Percentiles rank a stretch among this genome's conserved stretches.
phyloP scores from a whole-genome alignment of 1,140 invertebrate species.

The Oryctes rhinoceros region DNA sequence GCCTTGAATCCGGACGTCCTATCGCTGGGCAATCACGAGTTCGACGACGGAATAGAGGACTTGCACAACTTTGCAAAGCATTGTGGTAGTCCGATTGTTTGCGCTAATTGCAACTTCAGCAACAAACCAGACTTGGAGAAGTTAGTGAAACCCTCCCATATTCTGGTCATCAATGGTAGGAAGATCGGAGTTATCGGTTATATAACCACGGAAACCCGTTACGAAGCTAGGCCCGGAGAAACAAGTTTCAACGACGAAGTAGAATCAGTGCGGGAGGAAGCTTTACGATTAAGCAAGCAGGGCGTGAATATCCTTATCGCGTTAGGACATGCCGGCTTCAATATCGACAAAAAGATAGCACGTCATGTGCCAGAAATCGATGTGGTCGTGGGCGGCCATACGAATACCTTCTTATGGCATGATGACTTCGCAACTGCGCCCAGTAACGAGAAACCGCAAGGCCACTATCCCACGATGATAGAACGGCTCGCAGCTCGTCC shows the following conservation, averaged over 20 bases:
- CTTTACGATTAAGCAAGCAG: slow-evolving; percentile 64
- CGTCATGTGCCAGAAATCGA: slow-evolving; percentile 81
- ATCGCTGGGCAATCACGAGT: background rate
- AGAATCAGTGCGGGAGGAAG: slow-evolving; percentile 73
- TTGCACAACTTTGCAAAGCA: background rate
- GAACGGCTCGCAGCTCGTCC: slow-evolving; percentile 73
- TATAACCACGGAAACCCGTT: slow-evolving; percentile 82
- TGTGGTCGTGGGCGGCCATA: slow-evolving; percentile 83
- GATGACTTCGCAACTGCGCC: slow-evolving; percentile 62
- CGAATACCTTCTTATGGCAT: slow-evolving; percentile 88
- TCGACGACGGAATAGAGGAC: background rate
- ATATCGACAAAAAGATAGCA: slow-evolving; percentile 78
- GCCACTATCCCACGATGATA: slow-evolving; percentile 79
- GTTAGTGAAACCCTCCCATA: slow-evolving; percentile 62
- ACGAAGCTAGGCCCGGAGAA: slow-evolving; percentile 67
- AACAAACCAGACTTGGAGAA: background rate
- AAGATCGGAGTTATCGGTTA: slow-evolving; percentile 90
- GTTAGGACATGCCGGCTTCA: slow-evolving; percentile 87
- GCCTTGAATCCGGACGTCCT: background rate
- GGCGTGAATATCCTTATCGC: slow-evolving; percentile 87
- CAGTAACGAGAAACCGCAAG: slow-evolving; percentile 73
- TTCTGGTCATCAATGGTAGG: slow-evolving; percentile 70
- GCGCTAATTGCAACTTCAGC: background rate
- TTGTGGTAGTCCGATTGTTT: background rate
- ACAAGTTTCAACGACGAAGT: slow-evolving; percentile 82